Conservation (phyloP, 2,888 invertebrate genomes). For the Plagodis dolabraria region DNA sequence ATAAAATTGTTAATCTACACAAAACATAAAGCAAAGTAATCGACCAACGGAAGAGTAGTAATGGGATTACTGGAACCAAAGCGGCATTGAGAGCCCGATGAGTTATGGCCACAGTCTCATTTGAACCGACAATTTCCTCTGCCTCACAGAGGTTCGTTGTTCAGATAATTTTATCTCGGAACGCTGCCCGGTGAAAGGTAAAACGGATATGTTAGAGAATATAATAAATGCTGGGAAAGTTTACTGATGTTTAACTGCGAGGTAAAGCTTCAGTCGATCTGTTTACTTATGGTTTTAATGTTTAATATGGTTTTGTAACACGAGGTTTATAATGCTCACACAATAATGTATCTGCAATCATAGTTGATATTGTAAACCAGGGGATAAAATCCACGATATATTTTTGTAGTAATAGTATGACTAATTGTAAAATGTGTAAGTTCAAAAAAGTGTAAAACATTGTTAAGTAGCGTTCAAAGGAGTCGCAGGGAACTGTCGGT, state of each 20-base stretch:
- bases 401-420: too few relatives aligned
- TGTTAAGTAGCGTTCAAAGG: too few relatives aligned
- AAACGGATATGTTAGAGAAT: conserved; percentile 21
- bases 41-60: conserved; percentile 51
- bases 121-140: conserved; percentile 72
- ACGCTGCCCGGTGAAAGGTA: conserved; percentile 3
- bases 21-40: conserved; percentile 44
- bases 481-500: too few relatives aligned
- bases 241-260: neutral
- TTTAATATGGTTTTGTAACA: too few relatives aligned
- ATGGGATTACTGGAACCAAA: conserved; percentile 65
- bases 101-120: conserved; percentile 60
- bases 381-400: too few relatives aligned
- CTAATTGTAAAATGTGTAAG: too few relatives aligned
- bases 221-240: conserved; percentile 36
- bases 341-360: too few relatives aligned
- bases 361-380: too few relatives aligned
- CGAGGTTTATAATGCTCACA: too few relatives aligned
- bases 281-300: too few relatives aligned
- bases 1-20: conserved; percentile 8
- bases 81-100: conserved; percentile 65
- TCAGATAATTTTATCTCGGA: conserved; percentile 64
- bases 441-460: too few relatives aligned
- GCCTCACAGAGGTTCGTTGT: conserved; percentile 63
- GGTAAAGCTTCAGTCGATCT: too few relatives aligned